These are phyloP conservation scores for Hypsopygia costalis DNA, from an alignment of 2,888 invertebrate genomes.

Conservation along the genomic window DNA sequence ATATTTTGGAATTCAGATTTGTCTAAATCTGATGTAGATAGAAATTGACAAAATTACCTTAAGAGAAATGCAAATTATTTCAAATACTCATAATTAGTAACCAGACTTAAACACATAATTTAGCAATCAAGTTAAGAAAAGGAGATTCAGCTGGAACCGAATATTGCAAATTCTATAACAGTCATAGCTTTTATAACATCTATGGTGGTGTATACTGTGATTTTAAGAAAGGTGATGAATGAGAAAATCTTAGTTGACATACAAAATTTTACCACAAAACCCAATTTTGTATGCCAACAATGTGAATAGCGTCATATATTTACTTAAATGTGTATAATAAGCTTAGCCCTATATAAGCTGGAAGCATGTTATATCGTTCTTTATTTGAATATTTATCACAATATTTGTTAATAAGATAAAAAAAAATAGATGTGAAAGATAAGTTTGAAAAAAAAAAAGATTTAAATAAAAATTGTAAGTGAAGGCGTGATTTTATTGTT, in stretches of 20 bases:
- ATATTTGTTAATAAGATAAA: too few species aligned
- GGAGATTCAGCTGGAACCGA: too few species aligned
- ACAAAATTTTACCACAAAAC: neutral
- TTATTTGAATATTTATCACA: constrained; percentile 1
- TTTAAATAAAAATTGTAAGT: constrained; percentile 9
- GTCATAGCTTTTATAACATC: constrained; percentile 2
- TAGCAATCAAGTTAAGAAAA: too few species aligned
- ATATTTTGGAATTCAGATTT: too few species aligned
- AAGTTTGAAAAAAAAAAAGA: constrained; percentile 17
- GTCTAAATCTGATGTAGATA: too few species aligned
- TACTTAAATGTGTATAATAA: constrained; percentile 31
- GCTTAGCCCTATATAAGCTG: constrained; percentile 46
- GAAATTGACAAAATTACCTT: too few species aligned
- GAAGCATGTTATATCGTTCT: constrained; percentile 26
- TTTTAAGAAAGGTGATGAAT: constrained; percentile 23
- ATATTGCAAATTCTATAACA: neutral
- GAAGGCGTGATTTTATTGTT: constrained; percentile 14
- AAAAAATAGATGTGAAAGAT: constrained; percentile 12
- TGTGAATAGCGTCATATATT: constrained; percentile 23
- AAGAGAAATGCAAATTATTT: too few species aligned
- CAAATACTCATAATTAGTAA: too few species aligned
- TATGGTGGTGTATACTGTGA: constrained; percentile 13
- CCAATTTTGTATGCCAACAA: constrained; percentile 28
- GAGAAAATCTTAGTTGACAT: constrained; percentile 8
- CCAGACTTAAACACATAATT: too few species aligned